phyloP scores from a whole-genome alignment of 2,888 invertebrate species.

The Tetheella fluctuosa region DNA sequence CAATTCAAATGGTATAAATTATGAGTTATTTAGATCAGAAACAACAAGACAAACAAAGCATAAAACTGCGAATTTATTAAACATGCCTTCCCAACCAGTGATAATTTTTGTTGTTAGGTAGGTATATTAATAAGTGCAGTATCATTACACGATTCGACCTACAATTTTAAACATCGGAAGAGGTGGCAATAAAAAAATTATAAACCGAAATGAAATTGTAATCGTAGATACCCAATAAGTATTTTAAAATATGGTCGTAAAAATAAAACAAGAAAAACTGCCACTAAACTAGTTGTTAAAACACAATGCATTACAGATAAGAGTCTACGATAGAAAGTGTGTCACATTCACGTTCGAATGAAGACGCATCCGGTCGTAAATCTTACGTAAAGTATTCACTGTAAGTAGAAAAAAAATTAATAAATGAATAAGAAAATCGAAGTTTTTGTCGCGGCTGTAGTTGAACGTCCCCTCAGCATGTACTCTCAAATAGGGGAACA shows the following conservation, averaged over 20 bases:
- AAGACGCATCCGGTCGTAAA: slow-evolving; percentile 79
- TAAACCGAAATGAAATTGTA: slow-evolving; percentile 22
- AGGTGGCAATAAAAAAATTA: neutral
- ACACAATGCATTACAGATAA: slow-evolving; percentile 71
- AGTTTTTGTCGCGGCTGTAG: slow-evolving; percentile 46
- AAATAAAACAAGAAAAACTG: slow-evolving; percentile 62
- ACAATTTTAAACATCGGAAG: neutral
- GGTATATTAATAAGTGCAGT: no score
- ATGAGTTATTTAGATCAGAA: no score
- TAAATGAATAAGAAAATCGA: slow-evolving; percentile 56
- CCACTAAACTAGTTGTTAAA: slow-evolving; percentile 66
- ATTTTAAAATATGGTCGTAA: slow-evolving; percentile 53
- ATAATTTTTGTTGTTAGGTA: no score
- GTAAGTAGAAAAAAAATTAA: slow-evolving; percentile 66
- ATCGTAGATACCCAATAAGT: slow-evolving; percentile 30
- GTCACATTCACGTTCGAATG: slow-evolving; percentile 78
- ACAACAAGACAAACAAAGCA: no score
- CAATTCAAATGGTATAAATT: no score
- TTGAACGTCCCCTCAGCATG: slow-evolving; percentile 80
- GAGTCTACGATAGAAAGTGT: slow-evolving; percentile 75
- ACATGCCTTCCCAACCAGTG: no score
- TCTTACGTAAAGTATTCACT: slow-evolving; percentile 71
- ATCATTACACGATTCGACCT: neutral
- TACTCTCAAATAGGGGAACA: slow-evolving; percentile 85
- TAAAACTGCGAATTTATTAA: no score